Evolutionary conservation across 2,888 invertebrate species (phyloP).

Genomic region (Ectobius pallidus): DNA sequence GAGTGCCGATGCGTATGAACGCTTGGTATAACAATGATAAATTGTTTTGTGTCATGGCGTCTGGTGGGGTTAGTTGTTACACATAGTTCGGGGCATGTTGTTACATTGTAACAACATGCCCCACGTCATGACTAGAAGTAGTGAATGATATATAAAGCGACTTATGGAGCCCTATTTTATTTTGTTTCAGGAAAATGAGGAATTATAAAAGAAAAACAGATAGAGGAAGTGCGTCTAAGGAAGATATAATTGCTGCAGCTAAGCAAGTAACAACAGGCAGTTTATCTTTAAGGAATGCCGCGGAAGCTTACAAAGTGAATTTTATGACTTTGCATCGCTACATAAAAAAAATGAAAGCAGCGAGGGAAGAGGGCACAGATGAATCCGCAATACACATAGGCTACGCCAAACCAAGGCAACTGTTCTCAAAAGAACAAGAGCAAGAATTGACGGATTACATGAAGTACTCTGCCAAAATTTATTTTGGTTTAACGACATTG

Average conservation of each 20-base stretch:
- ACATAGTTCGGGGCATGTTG: neutral
- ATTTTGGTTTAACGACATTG: neutral
- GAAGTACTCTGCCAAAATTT: neutral
- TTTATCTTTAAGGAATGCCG: neutral
- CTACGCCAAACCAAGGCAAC: neutral
- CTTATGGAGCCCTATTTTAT: neutral
- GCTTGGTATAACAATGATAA: neutral
- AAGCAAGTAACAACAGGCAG: neutral
- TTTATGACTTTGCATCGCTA: too few relatives aligned
- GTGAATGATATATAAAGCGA: neutral
- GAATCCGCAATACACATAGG: neutral
- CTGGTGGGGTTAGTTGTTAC: neutral
- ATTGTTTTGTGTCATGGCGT: neutral
- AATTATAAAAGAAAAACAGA: neutral
- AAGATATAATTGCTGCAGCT: neutral
- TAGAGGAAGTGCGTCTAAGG: too few relatives aligned
- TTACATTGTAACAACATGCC: conserved; percentile 7
- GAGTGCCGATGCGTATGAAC: neutral
- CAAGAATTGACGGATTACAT: too few relatives aligned
- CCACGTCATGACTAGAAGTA: neutral
- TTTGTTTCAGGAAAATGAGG: too few relatives aligned
- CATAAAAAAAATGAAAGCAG: neutral
- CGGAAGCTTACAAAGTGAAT: neutral
- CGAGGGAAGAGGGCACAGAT: neutral
- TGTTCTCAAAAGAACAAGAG: neutral